These are phyloP conservation scores for Brachionus sp. DNA, from an alignment of 1,140 invertebrate genomes.

Conservation along the genomic window DNA sequence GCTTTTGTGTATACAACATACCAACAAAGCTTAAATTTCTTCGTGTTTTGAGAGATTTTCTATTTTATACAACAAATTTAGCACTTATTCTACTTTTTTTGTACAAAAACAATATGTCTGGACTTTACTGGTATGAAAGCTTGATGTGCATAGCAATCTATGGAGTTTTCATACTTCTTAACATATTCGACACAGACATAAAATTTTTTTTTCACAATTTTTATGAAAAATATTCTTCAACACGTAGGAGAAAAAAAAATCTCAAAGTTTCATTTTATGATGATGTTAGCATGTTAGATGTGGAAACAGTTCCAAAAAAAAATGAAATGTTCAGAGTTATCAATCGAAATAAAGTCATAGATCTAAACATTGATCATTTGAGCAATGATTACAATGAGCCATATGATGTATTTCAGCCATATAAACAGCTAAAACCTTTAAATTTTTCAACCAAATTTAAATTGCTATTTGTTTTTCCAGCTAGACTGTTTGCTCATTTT, in stretches of 20 bases:
- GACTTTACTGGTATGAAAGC: neutral
- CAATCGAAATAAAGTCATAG: constrained; percentile 10
- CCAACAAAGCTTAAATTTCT: neutral
- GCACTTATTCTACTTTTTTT: neutral
- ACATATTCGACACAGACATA: neutral
- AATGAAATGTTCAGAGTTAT: constrained; percentile 9
- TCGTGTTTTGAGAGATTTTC: neutral
- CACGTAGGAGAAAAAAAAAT: neutral
- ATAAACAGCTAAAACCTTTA: constrained; percentile 4
- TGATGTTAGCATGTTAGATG: neutral
- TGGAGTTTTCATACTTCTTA: neutral
- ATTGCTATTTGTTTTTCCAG: neutral
- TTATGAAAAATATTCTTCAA: neutral
- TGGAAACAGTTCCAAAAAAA: neutral
- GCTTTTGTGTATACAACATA: constrained; percentile 9
- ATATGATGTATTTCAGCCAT: constrained; percentile 32
- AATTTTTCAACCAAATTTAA: constrained; percentile 41
- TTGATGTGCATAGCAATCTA: neutral
- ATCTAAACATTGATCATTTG: constrained; percentile 32
- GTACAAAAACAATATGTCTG: neutral
- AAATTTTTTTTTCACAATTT: neutral
- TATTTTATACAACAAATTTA: constrained; percentile 14
- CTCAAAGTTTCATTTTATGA: constrained; percentile 9
- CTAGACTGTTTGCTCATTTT: constrained; percentile 10
- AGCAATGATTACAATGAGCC: constrained; percentile 35